phyloP scores from a whole-genome alignment of 2,797 vertebrate genomes.

The Bradypodion pumilum region DNA sequence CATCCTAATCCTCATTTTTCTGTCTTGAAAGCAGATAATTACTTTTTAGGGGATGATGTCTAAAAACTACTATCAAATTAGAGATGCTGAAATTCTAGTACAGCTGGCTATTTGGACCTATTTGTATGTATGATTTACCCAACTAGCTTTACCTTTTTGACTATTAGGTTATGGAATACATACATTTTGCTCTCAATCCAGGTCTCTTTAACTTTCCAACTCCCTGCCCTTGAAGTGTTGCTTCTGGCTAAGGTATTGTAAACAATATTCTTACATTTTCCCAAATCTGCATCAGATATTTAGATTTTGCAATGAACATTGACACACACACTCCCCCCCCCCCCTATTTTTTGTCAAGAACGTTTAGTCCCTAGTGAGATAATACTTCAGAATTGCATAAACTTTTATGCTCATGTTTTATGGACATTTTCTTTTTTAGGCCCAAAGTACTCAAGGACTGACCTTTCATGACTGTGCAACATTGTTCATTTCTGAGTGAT shows the following conservation, averaged over 20 bases:
- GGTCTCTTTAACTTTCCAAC: neutral
- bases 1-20: neutral
- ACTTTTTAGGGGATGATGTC: neutral
- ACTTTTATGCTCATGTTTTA: neutral
- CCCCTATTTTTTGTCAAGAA: neutral
- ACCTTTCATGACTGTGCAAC: neutral
- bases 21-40: neutral
- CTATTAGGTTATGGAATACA: too few relatives aligned
- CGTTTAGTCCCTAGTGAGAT: neutral
- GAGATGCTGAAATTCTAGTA: neutral
- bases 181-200: too few relatives aligned
- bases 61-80: neutral
- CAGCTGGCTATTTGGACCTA: neutral
- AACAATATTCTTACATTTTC: neutral
- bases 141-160: neutral
- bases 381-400: neutral
- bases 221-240: neutral
- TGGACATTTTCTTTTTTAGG: neutral
- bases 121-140: neutral
- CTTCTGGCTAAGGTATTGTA: neutral
- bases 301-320: neutral
- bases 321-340: rapidly evolving
- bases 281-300: neutral
- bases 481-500: conserved; percentile 16
- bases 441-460: neutral